phyloP scores from a whole-genome alignment of 2,888 invertebrate genomes.

The Sinohyriopsis cumingii region DNA sequence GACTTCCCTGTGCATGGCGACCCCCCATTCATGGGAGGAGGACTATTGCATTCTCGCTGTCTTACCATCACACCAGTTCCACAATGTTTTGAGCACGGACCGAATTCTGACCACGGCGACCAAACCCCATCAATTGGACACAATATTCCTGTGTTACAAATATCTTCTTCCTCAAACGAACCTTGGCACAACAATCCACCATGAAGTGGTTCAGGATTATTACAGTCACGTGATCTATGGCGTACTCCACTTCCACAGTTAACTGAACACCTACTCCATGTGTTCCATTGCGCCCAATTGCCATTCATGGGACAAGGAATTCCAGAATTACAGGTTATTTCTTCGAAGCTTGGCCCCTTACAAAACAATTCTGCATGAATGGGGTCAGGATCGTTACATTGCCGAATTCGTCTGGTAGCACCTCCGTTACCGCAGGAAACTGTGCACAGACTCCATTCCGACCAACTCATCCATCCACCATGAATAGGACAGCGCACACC shows the following conservation, averaged over 20 bases:
- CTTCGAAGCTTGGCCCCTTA: conserved; percentile 13
- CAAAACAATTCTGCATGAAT: conserved; percentile 13
- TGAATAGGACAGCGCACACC: conserved; percentile 25
- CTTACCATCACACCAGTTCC: conserved; percentile 13
- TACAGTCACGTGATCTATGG: conserved; percentile 22
- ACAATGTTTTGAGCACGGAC: conserved; percentile 17
- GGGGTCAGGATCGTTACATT: conserved; percentile 16
- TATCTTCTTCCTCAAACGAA: conserved; percentile 6
- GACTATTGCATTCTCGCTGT: conserved; percentile 12
- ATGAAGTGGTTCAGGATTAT: conserved; percentile 26
- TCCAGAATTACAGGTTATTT: conserved; percentile 15
- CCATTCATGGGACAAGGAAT: conserved; percentile 26
- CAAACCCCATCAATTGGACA: conserved; percentile 35
- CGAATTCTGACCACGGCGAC: conserved; percentile 14
- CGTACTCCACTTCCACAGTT: conserved; percentile 23
- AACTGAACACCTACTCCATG: conserved; percentile 23
- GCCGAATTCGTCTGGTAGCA: conserved; percentile 1
- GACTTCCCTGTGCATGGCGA: conserved; percentile 10
- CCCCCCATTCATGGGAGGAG: conserved; percentile 16
- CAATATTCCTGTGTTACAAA: conserved; percentile 16
- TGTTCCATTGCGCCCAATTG: conserved; percentile 23
- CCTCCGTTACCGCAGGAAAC: conserved; percentile 8
- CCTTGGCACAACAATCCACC: conserved; percentile 26
- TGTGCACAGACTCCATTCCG: conserved; percentile 10
- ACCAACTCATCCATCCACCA: conserved; percentile 30